Base-by-base conservation (phyloP, 2,888 invertebrate species). In the Tenthredo distinguenda region DNA sequence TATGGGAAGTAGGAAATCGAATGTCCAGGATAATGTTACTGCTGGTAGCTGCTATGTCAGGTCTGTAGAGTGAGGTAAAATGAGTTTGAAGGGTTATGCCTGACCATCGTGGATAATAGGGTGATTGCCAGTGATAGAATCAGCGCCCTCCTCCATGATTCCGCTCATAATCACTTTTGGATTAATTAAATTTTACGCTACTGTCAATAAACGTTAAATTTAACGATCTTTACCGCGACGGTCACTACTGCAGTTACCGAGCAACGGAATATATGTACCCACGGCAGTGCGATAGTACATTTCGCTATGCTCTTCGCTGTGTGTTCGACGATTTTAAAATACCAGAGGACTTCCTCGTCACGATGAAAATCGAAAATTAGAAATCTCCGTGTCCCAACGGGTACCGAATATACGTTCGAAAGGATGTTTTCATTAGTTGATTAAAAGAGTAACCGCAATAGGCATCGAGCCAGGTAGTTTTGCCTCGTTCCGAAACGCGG, bases 131-230 rank as follows among this genome's bases (percentile, higher is more conserved):
- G 90, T 91, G 93, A 92, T 93, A 92, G 92, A 93, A 92, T 93
- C 93, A 92, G 91, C 92, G 90, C 90, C 90, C 88, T 90, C 88
- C 87, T 86, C 88, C 91, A 87, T 88, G 91, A 90, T 91, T 91
- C 91, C 90, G 91, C 92, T 92, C 91, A 92, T 93, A 93, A 93
- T 93, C 92, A 92, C 93, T 93, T 92, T 92, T 91, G 91, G 92
- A 93, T 93, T 93, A 93, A 93, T 93, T 93, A 93, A 93, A 93
- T 93, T 93, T 93, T 92, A 93, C 90, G 90, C 90, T 86, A 88
- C 86, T 90, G 91, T 90, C 92, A 91, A 93, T 93, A 92, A 93
- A 92, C 93, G 90, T 93, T 92, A 93, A 93, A 93, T 93, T 93
- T 93, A 92, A 93, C 90, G 93, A 90, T 86, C 87, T 87, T 76